These are phyloP conservation scores for Pollachius pollachius DNA, from an alignment of 2,113 vertebrate species.

Conservation along the genomic window DNA sequence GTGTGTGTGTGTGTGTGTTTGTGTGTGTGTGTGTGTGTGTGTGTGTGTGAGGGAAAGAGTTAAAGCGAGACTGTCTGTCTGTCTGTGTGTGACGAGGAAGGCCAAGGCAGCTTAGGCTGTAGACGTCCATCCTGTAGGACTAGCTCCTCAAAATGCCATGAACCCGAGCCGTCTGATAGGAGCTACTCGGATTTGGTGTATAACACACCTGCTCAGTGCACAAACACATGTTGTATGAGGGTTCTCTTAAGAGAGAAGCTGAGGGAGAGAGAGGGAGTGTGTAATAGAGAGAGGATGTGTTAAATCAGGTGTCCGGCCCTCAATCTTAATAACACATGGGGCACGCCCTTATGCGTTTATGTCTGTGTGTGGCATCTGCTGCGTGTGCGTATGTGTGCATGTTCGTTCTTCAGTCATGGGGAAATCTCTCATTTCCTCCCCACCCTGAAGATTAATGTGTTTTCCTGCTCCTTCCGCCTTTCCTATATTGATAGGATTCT, in stretches of 20 bases:
- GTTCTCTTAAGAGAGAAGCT: background rate
- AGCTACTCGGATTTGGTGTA: background rate
- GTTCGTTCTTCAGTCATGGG: slow-evolving; percentile 12
- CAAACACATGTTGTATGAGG: background rate
- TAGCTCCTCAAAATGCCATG: slow-evolving; percentile 27
- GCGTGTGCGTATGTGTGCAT: background rate
- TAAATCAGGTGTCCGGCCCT: too few relatives aligned
- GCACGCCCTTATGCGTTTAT: too few relatives aligned
- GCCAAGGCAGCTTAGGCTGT: slow-evolving; percentile 12
- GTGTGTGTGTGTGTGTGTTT: too few relatives aligned
- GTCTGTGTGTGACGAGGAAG: background rate
- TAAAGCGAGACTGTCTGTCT: too few relatives aligned
- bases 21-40: too few relatives aligned
- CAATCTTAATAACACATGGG: too few relatives aligned
- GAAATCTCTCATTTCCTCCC: slow-evolving; percentile 33
- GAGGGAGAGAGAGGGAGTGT: background rate
- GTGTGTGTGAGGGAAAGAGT: too few relatives aligned
- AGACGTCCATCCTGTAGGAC: slow-evolving; percentile 28
- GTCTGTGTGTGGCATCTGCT: too few relatives aligned
- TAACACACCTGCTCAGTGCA: background rate
- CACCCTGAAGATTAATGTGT: slow-evolving; percentile 21
- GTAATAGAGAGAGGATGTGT: background rate
- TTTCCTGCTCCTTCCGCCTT: too few relatives aligned
- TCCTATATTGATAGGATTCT: too few relatives aligned
- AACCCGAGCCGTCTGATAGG: slow-evolving; percentile 39